Evolutionary conservation across 2,113 vertebrate genomes (phyloP).

Genomic region (Atrichornis clamosus): DNA sequence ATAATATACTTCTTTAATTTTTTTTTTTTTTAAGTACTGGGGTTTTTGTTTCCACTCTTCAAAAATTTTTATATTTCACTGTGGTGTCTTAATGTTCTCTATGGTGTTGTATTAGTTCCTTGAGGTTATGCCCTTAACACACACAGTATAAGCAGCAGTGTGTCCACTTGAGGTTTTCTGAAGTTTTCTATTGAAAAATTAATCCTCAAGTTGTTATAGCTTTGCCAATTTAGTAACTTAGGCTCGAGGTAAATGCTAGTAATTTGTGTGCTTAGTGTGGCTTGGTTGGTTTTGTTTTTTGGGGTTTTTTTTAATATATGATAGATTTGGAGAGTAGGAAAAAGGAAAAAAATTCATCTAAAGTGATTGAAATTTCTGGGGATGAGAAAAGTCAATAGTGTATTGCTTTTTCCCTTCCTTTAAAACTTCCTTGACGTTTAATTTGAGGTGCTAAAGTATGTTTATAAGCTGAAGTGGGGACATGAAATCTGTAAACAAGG

Average conservation of each 20-base stretch:
- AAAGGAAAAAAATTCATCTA: neutral
- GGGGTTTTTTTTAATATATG: neutral
- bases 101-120: neutral
- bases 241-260: too few relatives aligned
- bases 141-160: neutral
- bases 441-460: neutral
- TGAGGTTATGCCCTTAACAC: neutral
- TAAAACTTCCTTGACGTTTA: neutral
- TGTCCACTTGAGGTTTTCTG: neutral
- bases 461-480: neutral
- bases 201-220: neutral
- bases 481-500: neutral
- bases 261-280: neutral
- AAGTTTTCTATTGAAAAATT: neutral
- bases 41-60: neutral
- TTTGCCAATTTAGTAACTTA: neutral
- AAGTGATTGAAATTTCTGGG: neutral
- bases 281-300: neutral
- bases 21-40: neutral
- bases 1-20: rapidly evolving
- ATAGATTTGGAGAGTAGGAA: neutral
- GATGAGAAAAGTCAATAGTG: neutral
- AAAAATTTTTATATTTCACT: neutral
- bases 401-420: rapidly evolving
- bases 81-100: neutral